phyloP scores from a whole-genome alignment of 1,140 invertebrate species.

The Schlechtendalia chinensis region DNA sequence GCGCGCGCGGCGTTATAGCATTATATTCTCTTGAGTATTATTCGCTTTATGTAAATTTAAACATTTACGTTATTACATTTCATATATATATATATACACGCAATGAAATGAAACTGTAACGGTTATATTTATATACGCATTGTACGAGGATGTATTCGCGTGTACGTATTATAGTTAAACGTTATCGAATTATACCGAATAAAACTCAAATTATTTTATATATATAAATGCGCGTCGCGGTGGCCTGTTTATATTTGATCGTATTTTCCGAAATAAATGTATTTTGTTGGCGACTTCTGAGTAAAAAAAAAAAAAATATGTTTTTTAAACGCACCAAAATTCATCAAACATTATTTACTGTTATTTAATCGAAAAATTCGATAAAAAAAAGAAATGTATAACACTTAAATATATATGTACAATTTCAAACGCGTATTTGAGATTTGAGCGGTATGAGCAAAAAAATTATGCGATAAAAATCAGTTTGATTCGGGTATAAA shows the following conservation, averaged over 20 bases:
- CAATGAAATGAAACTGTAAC: neutral
- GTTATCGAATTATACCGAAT: neutral
- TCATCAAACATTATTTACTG: no score
- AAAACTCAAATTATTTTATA: neutral
- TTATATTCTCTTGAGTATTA: constrained; percentile 4
- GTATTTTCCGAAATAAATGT: no score
- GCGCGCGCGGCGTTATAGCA: neutral
- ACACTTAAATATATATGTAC: no score
- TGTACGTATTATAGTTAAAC: neutral
- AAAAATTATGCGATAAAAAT: no score
- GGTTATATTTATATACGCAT: neutral
- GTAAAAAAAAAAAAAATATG: no score
- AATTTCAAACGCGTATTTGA: no score
- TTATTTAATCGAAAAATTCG: no score
- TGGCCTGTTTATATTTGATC: neutral
- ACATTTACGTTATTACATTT: neutral
- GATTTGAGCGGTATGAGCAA: no score
- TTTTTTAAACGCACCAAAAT: no score
- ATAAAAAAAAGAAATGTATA: no score
- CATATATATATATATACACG: neutral
- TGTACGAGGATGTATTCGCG: neutral
- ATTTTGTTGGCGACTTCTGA: no score
- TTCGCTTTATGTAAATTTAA: constrained; percentile 30
- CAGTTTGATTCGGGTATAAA: no score
- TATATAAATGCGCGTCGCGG: neutral